phyloP scores from a whole-genome alignment of 2,797 vertebrate species.

The Setipinna tenuifilis region DNA sequence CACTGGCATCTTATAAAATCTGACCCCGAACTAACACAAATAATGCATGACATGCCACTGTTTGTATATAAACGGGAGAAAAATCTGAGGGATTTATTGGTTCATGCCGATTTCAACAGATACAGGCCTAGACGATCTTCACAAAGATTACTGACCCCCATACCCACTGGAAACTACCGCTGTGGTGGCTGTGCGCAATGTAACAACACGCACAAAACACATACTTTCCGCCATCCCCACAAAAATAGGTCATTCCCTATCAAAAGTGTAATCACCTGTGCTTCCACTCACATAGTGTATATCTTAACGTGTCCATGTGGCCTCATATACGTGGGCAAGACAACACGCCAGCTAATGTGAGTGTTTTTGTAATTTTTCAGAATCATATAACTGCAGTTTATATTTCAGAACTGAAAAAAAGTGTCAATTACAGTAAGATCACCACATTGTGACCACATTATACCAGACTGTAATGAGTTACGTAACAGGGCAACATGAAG shows the following conservation, averaged over 20 bases:
- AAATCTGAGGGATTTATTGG: background rate
- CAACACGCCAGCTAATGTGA: no score
- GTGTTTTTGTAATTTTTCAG: no score
- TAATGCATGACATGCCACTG: background rate
- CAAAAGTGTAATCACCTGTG: no score
- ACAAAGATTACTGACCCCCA: background rate
- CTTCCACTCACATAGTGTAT: no score
- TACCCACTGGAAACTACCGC: background rate
- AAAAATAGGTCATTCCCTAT: background rate
- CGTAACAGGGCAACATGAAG: background rate
- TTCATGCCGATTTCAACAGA: background rate
- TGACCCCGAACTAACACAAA: background rate
- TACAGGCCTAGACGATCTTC: background rate
- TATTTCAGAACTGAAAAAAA: no score
- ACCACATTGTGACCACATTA: background rate
- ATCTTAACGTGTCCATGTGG: no score
- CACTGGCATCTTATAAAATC: background rate
- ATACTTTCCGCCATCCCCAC: background rate
- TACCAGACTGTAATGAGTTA: background rate
- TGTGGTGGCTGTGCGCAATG: no score
- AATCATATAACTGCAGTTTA: no score
- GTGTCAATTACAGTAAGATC: no score
- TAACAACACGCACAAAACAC: background rate
- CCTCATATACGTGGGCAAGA: no score
- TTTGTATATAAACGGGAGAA: background rate